Base-by-base conservation (phyloP, 2,888 invertebrate genomes). In the Scotopteryx bipunctaria region DNA sequence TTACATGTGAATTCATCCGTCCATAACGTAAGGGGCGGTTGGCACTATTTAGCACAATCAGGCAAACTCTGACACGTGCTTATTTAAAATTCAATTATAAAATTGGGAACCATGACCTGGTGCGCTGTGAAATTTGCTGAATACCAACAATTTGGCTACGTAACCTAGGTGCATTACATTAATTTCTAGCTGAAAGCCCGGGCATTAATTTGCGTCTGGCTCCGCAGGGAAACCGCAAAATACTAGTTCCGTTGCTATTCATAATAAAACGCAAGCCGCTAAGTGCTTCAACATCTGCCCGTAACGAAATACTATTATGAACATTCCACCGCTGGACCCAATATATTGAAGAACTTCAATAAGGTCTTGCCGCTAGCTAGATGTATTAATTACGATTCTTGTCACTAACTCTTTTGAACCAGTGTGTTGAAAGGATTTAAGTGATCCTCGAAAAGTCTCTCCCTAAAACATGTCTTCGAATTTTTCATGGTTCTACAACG, bases 161-260 rank as follows among this genome's bases (percentile, higher is more conserved):
- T 84, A 83, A 82, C 84, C 81, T 81, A 76, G 85, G 88, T 87
- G 84, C 86, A 88, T 89, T 86, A 86, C 87, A 89, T 88, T 89
- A 88, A 88, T 88, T 86, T 85, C 80, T 72, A 83, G 87, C 86
- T 84, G 85, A 86, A 85, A 88, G 86, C 85, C 72, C 73, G 76
- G 80, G 78, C 85, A 87, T 88, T 88, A 87, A 88, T 89, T 89
- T 85, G 87, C 77, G 86, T 83, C 85, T 83, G 80, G 79, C 79
- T 83, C 80, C 74, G 75, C 75, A 73, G 83, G 81, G 83, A 83
- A 81, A 82, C 89, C 89, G 71, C 88, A 87, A 86, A 89, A 87
- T 87, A 87, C 85, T 86, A 85, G 86, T 86, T 85, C 88, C 83
- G 82, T 80, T 83, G 85, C 83, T 85, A 87, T 89, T 88, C 87